Base-by-base conservation (phyloP, 2,113 vertebrate species). In the Sceloporus tristichus region DNA sequence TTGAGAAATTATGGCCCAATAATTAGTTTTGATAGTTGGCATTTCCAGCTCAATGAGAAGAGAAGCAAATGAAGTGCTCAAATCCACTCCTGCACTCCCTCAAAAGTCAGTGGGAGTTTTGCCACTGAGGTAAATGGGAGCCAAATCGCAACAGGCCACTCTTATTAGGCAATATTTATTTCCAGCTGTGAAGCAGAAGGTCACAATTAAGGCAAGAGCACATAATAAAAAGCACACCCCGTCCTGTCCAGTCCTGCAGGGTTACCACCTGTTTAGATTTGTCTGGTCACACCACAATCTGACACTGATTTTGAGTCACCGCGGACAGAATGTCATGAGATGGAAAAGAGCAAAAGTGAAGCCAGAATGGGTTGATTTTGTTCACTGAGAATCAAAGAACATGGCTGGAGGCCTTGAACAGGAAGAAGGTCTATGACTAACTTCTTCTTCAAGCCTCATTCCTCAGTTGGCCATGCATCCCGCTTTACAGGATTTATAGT, bases 141-240 rank as follows among this genome's bases (percentile, higher is more conserved):
- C 82, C 84, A 86, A 91, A 89, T 42, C 80, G 84, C 38, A 91
- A 87, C 70, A 70, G 76, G 66, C 76, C 84, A 85, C 81, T 0
- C 88, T 79, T 14, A n/a, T 3, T 83, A 19, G 42, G 16, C 71
- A 29, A 48, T 40, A 5, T 73, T 85, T 89, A 79, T 79, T 0
- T 0, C 74, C 88, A 82, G 84, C 62, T 0, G 4, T 53, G 48
- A 78, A 34, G 34, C n/a, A 0, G 0, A 70, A 90, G 65, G 59
- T 54, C 2, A 53, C 0, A 79, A 68, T 91, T 92, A 80, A 65
- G n/a, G 90, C 88, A 82, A 65, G n/a, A 71, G 84, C 73, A n/a
- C 48, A 74, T 79, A 38, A 54, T 73, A 85, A 84, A 83, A 38
- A 89, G 81, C 4, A 85, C 82, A 11, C 7, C 0, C 0, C 79